phyloP scores from a whole-genome alignment of 2,797 vertebrate species.

The Peromyscus nudipes region DNA sequence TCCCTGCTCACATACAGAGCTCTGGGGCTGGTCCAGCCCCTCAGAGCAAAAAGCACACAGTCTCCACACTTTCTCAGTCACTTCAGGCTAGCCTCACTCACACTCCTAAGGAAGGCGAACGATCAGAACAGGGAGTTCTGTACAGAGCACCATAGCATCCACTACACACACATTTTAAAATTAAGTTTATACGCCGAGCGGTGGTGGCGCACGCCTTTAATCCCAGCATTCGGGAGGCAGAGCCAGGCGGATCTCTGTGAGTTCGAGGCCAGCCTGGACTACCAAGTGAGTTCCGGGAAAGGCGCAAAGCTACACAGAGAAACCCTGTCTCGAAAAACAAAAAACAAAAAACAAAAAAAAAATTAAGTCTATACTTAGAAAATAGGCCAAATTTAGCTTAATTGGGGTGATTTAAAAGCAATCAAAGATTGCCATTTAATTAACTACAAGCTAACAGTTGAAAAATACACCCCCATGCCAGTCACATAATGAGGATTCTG shows the following conservation, averaged over 20 bases:
- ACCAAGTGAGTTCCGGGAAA: too few species aligned
- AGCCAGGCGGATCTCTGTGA: too few species aligned
- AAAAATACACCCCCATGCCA: background rate
- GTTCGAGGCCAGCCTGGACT: too few species aligned
- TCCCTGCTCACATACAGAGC: background rate
- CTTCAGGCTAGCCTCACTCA: background rate
- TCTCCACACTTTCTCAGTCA: background rate
- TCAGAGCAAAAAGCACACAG: background rate
- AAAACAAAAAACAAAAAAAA: too few species aligned
- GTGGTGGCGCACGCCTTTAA: too few species aligned
- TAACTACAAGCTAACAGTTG: background rate
- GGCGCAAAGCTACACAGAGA: too few species aligned
- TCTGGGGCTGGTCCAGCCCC: background rate
- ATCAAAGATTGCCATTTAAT: background rate
- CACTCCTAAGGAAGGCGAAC: background rate
- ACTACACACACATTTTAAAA: background rate
- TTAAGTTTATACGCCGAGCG: background rate
- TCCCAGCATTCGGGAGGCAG: too few species aligned
- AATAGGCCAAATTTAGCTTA: background rate
- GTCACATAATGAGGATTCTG: background rate
- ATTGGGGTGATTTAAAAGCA: background rate
- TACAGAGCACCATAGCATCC: too few species aligned
- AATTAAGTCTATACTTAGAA: too few species aligned
- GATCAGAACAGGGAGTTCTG: background rate
- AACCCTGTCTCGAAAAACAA: too few species aligned